These are phyloP conservation scores for Oostethus manadensis DNA, from an alignment of 2,113 vertebrate species.

Conservation along the genomic window DNA sequence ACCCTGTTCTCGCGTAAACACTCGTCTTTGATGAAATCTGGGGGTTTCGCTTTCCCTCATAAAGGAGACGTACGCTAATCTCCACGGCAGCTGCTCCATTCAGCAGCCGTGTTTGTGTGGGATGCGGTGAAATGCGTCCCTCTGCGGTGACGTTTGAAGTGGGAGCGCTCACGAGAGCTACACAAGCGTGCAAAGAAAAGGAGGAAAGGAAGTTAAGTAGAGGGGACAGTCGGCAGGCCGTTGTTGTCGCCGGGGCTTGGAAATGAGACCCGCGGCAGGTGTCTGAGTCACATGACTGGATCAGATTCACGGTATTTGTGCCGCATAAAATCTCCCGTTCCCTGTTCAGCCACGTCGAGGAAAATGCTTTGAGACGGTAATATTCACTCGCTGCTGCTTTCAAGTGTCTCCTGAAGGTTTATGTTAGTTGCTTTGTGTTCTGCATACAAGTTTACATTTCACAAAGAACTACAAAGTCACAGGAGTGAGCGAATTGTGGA, in stretches of 20 bases:
- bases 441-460: too few species aligned
- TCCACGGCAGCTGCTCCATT: constrained; percentile 72
- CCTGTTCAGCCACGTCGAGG: neutral
- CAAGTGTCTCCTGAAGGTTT: neutral
- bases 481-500: too few species aligned
- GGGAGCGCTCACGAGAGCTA: constrained; percentile 45
- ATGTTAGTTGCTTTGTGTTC: neutral
- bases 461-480: too few species aligned
- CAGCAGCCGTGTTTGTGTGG: constrained; percentile 36
- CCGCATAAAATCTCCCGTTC: neutral
- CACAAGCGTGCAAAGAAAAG: constrained; percentile 29
- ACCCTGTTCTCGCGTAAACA: constrained; percentile 64
- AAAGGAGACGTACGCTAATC: constrained; percentile 67
- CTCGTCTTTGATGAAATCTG: constrained; percentile 66
- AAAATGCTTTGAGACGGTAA: neutral
- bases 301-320: neutral
- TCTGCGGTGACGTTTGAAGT: constrained; percentile 57
- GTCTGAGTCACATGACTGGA: constrained; percentile 24
- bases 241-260: constrained; percentile 24
- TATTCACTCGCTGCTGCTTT: neutral
- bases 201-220: constrained; percentile 17
- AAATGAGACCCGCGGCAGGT: constrained; percentile 32
- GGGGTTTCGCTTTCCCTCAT: constrained; percentile 55
- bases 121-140: constrained; percentile 43
- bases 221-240: constrained; percentile 21